Evolutionary conservation across 2,113 vertebrate species (phyloP).

Genomic region (Oreochromis spilurus): DNA sequence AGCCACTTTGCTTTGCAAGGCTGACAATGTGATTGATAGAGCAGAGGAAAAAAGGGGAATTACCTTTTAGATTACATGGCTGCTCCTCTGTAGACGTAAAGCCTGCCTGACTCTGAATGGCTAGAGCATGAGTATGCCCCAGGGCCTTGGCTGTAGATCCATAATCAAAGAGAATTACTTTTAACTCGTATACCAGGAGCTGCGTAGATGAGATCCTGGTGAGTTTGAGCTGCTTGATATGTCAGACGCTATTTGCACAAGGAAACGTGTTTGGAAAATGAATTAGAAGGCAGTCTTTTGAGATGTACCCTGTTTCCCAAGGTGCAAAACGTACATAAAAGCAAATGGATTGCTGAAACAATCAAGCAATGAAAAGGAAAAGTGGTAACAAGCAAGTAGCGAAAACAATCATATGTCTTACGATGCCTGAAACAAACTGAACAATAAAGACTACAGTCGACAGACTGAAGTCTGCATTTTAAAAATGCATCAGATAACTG

Average conservation of each 20-base stretch:
- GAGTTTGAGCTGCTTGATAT: not conserved
- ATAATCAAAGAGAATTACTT: slow-evolving; percentile 27
- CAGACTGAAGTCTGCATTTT: not conserved
- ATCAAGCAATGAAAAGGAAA: not conserved
- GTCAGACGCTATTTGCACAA: not conserved
- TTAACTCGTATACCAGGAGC: not conserved
- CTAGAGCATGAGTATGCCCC: not conserved
- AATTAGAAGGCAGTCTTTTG: not conserved
- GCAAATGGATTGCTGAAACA: not conserved
- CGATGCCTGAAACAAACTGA: not conserved
- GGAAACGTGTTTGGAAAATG: not conserved
- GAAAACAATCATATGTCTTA: not conserved
- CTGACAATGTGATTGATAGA: slow-evolving; percentile 37
- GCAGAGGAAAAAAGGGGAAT: slow-evolving; percentile 25
- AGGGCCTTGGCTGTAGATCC: not conserved
- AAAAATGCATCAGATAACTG: not conserved
- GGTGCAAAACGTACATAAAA: not conserved
- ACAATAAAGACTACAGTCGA: not conserved
- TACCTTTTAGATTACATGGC: slow-evolving; percentile 28
- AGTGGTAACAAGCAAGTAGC: not conserved
- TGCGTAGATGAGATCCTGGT: not conserved
- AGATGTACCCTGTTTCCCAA: not conserved
- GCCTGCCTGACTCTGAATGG: slow-evolving; percentile 19
- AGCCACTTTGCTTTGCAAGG: slow-evolving; percentile 12
- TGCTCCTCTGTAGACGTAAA: slow-evolving; percentile 12